A percentile compares a stretch with the other conserved stretches of the same genome.
Evolutionary conservation across 1,140 invertebrate species (phyloP).

Genomic region (Drosophila tsacasi): DNA sequence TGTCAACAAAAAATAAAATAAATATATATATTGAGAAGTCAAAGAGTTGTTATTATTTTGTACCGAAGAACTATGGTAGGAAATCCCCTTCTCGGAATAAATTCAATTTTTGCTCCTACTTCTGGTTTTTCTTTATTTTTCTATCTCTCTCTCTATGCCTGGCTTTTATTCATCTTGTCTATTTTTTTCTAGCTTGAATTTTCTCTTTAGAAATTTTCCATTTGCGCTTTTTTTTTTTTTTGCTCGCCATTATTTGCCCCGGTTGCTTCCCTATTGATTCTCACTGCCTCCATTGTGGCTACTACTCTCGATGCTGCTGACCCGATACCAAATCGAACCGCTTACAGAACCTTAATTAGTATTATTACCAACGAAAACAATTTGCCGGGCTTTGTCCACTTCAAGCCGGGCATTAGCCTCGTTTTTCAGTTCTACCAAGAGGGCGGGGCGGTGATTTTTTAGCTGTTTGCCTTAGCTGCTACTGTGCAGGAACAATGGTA

Average conservation of each 20-base stretch:
- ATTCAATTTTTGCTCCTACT: constrained; percentile 48
- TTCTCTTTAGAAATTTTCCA: constrained; percentile 69
- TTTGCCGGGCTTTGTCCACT: constrained; percentile 62
- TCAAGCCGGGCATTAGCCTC: constrained; percentile 63
- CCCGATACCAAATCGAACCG: constrained; percentile 44
- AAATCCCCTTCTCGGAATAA: neutral
- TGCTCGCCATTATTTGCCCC: constrained; percentile 44
- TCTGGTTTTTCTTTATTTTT: constrained; percentile 28
- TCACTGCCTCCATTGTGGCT: constrained; percentile 22
- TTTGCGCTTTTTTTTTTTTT: constrained; percentile 34
- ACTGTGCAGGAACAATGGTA: constrained; percentile 25
- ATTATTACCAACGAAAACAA: constrained; percentile 80
- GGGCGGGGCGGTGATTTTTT: constrained; percentile 1
- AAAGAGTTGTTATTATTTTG: constrained; percentile 60
- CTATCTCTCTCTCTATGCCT: neutral
- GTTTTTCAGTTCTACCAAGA: constrained; percentile 53
- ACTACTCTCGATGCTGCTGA: constrained; percentile 8
- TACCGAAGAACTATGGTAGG: neutral
- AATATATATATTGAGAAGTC: constrained; percentile 9
- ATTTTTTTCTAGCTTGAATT: constrained; percentile 36
- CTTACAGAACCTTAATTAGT: constrained; percentile 73
- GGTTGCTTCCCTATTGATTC: constrained; percentile 59
- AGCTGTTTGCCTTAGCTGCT: constrained; percentile 8
- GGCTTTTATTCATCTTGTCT: constrained; percentile 40
- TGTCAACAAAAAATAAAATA: constrained; percentile 24